Evolutionary conservation across 1,140 invertebrate species (phyloP), one percentile per base, ranked within the genome.

Genomic region (Drosophila funebris): DNA sequence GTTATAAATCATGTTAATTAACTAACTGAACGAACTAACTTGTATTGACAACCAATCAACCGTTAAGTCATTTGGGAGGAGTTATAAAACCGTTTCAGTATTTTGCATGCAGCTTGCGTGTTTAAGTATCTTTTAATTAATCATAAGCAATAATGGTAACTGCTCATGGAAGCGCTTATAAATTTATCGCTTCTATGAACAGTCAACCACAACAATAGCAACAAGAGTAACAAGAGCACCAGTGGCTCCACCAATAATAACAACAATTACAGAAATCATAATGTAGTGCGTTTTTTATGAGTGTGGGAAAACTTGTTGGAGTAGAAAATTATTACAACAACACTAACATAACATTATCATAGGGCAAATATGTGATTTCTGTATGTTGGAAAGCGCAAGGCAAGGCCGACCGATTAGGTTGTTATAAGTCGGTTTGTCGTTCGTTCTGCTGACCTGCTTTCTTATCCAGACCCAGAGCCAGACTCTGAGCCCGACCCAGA

Each of bases 91-190:
- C 46, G 58, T 75, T 78, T 70, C 70, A 52, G 70, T 27, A 70
- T 46, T 56, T 62, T 53, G 62, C 46, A 37, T 57, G 44, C 36
- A 46, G 54, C 24, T 68, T 63, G 71, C 70, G 60, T 70, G 81
- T 63, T 57, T 76, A 82, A 85, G 87, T 85, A 87, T 76, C 67
- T 87, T 87, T 82, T 75, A 87, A 87, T 87, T 87, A 85, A 85
- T 85, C 71, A 85, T 82, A 68, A 69, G 44, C 62, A 79, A 69
- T 68, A 67, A 71, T 72, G 54, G 56, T 37, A 68, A 73, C 70
- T 60, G 66, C 50, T 31, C 62, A 48, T 48, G 39, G 41, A 60
- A 53, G 31, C 80, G 73, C 41, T 73, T 71, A 62, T 62, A 63
- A 64, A 72, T 67, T 76, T 73, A 76, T 68, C 82, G 76, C 72